Base-by-base conservation (phyloP, 1,140 invertebrate genomes). In the Tribolium madens region DNA sequence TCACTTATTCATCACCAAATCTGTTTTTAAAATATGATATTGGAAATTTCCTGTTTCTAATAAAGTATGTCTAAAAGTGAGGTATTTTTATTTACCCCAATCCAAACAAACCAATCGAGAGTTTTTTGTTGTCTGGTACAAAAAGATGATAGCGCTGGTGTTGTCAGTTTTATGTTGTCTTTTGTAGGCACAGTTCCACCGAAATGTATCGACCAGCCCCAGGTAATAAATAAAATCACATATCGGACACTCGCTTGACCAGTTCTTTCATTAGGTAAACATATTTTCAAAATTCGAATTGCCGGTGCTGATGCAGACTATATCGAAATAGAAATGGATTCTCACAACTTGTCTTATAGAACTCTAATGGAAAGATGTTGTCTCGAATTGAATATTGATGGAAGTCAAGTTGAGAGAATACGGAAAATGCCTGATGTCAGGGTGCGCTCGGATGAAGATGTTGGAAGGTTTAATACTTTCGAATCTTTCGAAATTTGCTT, bases 1-100 rank as follows among this genome's bases (percentile, higher is more conserved):
- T 50, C 46, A 72, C 21, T 72, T 72, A 46, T 72, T 71, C 57
- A 64, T 64, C 57, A 64, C 57, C 21, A 64, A 60, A 64, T 64
- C 57, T 64, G 57, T 64, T 64, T 64, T 64, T 64, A 64, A 64
- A 33, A 33, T 64, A 64, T 64, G 26, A 64, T 64, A 64, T 64
- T 64, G 57, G 57, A 64, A 64, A 64, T 64, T 31, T 64, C 57
- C 14, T 31, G 57, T 64, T 64, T 64, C 57, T 64, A 64, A 64
- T 64, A 64, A 64, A 64, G 26, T 64, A 64, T 64, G 57, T 64
- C 31, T 26, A 64, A 15, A 64, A 64, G 26, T n/a, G 57, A 2
- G 57, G 4, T 64, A 12, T 31, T 33, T 60, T 64, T 64, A 18
- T 57, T 57, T 10, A 64, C 13, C 57, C 57, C 26, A 33, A 64